A percentile compares a stretch with the other conserved stretches of the same genome.
Conservation (phyloP, 64 coral and sea anemone genomes). For the Porites lutea region DNA sequence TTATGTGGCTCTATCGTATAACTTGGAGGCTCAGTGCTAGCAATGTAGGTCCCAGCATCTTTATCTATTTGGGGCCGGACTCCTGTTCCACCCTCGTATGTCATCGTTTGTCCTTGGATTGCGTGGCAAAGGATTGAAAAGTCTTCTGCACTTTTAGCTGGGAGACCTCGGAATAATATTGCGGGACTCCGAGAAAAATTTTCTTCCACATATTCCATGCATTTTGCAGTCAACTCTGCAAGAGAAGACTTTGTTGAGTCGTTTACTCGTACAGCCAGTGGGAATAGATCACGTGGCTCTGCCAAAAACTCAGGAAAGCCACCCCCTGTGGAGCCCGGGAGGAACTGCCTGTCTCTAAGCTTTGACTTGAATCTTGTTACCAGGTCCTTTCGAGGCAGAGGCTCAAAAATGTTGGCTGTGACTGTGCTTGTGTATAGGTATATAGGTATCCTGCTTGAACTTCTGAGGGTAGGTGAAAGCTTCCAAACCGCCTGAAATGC, state of each 20-base stretch:
- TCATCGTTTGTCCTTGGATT: neutral
- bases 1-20: constrained; percentile 57
- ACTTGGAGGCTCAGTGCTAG: constrained; percentile 22
- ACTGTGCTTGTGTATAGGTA: neutral
- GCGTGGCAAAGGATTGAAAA: constrained; percentile 7
- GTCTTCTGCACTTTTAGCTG: constrained; percentile 20
- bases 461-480: neutral
- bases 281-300: constrained; percentile 42
- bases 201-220: neutral
- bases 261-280: constrained; percentile 23
- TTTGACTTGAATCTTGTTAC: constrained; percentile 28
- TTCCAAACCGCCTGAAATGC: neutral
- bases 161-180: constrained; percentile 55
- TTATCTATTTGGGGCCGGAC: constrained; percentile 1
- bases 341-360: constrained; percentile 8
- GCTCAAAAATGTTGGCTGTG: neutral
- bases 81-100: constrained; percentile 24
- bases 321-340: constrained; percentile 22
- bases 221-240: constrained; percentile 5
- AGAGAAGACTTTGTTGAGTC: constrained; percentile 8
- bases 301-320: constrained; percentile 50
- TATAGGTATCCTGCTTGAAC: neutral
- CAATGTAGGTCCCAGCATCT: constrained; percentile 2
- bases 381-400: neutral
- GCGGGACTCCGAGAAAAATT: neutral